Base-by-base conservation (phyloP, 2,888 invertebrate species). In the Pristionchus japonicus region DNA sequence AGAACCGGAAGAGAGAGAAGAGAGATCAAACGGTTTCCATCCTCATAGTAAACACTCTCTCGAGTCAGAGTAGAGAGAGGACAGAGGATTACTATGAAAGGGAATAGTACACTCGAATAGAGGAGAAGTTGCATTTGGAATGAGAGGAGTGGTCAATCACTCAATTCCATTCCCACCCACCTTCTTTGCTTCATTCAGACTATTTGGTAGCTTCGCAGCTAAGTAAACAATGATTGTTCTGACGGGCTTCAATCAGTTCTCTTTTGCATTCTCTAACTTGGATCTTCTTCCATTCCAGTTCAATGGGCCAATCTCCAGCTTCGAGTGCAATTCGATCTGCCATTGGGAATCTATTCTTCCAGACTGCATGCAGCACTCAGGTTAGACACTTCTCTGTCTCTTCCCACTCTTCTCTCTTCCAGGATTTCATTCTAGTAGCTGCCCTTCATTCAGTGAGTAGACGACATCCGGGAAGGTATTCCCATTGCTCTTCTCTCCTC, bases 271-370 rank as follows among this genome's bases (percentile, higher is more conserved):
- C 74, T 31, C 40, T 40, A 40, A 23, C 64, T 64, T n/a, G n/a
- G n/a, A n/a, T n/a, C n/a, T n/a, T n/a, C n/a, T 64, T 31, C n/a
- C 64, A 67, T 67, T 67, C 31, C 31, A 34, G 34, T 34, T 74
- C 40, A 23, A 74, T 74, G 74, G 15, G 20, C 20, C 23, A 37
- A 20, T 37, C 74, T 40, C 37, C 74, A 9, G 23, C 64, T 67
- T 67, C 64, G 74, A 74, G 40, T 74, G 74, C 40, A 77, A 47
- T 77, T 34, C 40, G n/a, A n/a, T 77, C 77, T n/a, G 31, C 77
- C 7, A 27, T 77, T 11, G 77, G 77, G 7, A 77, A 40, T 43
- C n/a, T 77, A 4, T 43, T 77, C 77, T 77, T 77, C 43, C n/a
- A 77, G 27, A 77, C 43, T n/a, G 77, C 77, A 0, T 77, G 77